phyloP scores from a whole-genome alignment of 2,888 invertebrate species.

The Drosophila mulleri region DNA sequence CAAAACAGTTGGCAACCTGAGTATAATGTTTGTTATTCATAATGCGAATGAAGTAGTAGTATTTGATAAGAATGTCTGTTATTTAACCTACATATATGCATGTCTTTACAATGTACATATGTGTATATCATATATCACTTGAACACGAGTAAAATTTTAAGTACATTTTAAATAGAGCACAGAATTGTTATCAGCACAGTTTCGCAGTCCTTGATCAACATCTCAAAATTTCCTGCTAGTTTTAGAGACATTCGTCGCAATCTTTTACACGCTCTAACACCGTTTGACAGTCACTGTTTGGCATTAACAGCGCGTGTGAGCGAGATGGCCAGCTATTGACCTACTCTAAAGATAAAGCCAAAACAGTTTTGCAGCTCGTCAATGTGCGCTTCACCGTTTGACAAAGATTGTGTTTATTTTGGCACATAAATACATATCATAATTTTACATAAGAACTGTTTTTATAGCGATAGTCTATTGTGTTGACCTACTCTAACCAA shows the following conservation, averaged over 20 bases:
- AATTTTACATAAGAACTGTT: not conserved
- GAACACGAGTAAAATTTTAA: no score
- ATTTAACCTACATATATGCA: not conserved
- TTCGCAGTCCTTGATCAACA: not conserved
- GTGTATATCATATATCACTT: not conserved
- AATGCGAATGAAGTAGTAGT: not conserved
- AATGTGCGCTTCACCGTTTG: not conserved
- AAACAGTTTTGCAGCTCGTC: not conserved
- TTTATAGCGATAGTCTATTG: conserved; percentile 3
- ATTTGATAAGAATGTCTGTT: not conserved
- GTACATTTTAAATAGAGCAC: not conserved
- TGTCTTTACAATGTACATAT: not conserved
- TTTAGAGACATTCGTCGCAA: not conserved
- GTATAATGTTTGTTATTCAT: conserved; percentile 1
- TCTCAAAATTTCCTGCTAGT: not conserved
- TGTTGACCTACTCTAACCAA: conserved; percentile 12
- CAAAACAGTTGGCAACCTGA: conserved; percentile 44
- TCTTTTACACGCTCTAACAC: not conserved
- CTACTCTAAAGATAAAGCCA: conserved; percentile 5
- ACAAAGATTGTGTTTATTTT: not conserved
- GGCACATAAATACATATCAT: not conserved
- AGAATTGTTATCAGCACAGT: conserved; percentile 1
- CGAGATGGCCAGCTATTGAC: not conserved
- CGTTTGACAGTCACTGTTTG: not conserved
- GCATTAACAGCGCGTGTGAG: not conserved